Conservation (phyloP, 1,140 invertebrate species). For the Microplitis mediator region DNA sequence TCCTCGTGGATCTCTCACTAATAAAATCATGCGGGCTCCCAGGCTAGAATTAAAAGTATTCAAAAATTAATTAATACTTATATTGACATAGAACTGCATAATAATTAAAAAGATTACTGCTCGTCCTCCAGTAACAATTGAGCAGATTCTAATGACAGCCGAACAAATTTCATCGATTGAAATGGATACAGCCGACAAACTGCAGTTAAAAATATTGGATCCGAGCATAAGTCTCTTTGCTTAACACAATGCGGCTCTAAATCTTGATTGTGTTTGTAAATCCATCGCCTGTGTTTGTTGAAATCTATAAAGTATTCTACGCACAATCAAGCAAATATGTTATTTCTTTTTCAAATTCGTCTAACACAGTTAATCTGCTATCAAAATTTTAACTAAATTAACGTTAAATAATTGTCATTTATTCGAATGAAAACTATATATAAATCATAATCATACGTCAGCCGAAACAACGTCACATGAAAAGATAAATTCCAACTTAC, state of each 20-base stretch:
- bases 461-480: neutral
- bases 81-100: too few species aligned
- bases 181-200: too few species aligned
- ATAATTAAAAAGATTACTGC: too few species aligned
- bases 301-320: conserved; percentile 75
- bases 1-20: conserved; percentile 86
- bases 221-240: conserved; percentile 75
- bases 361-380: neutral
- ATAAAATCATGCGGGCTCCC: conserved; percentile 71
- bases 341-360: neutral
- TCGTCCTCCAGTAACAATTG: too few species aligned
- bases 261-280: conserved; percentile 82
- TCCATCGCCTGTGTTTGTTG: conserved; percentile 76
- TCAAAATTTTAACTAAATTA: too few species aligned
- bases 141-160: too few species aligned
- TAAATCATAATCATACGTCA: too few species aligned
- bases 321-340: conserved; percentile 29
- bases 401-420: too few species aligned
- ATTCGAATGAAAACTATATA: too few species aligned
- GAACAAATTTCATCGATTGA: too few species aligned
- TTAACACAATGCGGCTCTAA: conserved; percentile 80
- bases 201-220: conserved; percentile 62
- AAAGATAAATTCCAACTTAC: conserved; percentile 45
- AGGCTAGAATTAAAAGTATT: too few species aligned
- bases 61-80: too few species aligned